Conservation (phyloP, 30 jellyfish, hydroid and myxozoan species). For the Aurelia aurita region DNA sequence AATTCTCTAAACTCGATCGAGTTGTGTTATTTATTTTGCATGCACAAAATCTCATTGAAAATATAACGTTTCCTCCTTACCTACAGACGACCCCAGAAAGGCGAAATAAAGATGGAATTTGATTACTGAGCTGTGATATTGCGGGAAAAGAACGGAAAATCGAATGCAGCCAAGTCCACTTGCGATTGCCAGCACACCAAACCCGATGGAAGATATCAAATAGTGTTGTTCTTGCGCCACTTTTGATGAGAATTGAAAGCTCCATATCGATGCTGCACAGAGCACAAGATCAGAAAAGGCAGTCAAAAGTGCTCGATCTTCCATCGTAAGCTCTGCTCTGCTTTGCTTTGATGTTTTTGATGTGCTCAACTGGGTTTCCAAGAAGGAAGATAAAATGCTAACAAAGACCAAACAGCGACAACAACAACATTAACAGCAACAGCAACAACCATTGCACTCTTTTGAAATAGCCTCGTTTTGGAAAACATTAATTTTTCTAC, state of each 20-base stretch:
- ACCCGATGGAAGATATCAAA: conserved; percentile 1
- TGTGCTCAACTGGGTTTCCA: too few relatives aligned
- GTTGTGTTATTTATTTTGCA: neutral
- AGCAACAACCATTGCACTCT: conserved; percentile 4
- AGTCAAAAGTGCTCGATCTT: conserved; percentile 12
- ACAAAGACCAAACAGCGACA: neutral
- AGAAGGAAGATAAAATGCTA: too few relatives aligned
- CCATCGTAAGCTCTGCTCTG: neutral
- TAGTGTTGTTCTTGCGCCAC: neutral
- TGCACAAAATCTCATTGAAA: too few relatives aligned
- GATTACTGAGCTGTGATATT: conserved; percentile 7
- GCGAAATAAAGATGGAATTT: conserved; percentile 43
- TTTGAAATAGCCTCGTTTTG: too few relatives aligned
- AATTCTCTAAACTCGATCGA: too few relatives aligned
- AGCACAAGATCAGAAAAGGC: conserved; percentile 68
- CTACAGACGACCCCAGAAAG: conserved; percentile 56
- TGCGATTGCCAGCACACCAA: conserved; percentile 37
- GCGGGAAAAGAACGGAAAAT: conserved; percentile 49
- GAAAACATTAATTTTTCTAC: too few relatives aligned
- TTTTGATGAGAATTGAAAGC: conserved; percentile 1
- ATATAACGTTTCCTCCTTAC: neutral
- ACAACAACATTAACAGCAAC: neutral
- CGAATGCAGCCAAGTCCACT: conserved; percentile 59
- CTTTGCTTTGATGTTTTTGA: too few relatives aligned
- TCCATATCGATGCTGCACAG: conserved; percentile 32